phyloP scores from a whole-genome alignment of 2,888 invertebrate species.

The Tenthredo amoena region DNA sequence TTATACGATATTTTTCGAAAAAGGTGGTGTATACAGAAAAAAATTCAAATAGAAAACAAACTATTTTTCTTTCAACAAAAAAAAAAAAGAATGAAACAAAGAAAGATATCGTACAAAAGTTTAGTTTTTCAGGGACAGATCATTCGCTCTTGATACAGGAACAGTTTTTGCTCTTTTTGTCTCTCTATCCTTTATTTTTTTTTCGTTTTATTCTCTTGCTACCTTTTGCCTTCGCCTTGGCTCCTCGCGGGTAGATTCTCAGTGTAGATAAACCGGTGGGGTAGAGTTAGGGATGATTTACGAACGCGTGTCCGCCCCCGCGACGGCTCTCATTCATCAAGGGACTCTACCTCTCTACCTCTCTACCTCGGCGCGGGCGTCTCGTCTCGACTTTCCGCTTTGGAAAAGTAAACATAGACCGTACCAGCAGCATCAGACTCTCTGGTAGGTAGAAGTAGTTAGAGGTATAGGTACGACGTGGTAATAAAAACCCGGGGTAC shows the following conservation, averaged over 20 bases:
- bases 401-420: constrained; percentile 47
- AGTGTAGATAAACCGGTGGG: constrained; percentile 8
- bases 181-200: background rate
- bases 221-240: background rate
- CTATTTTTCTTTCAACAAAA: background rate
- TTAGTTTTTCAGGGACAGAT: background rate
- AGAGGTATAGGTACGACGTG: background rate
- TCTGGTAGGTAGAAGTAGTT: background rate
- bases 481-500: constrained; percentile 36
- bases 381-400: constrained; percentile 33
- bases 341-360: constrained; percentile 28
- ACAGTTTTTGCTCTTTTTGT: background rate
- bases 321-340: constrained; percentile 51
- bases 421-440: constrained; percentile 6
- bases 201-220: background rate
- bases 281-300: constrained; percentile 46
- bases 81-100: background rate
- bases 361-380: no score
- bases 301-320: constrained; percentile 51
- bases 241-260: background rate
- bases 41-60: no score
- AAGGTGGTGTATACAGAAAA: no score
- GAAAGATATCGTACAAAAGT: background rate
- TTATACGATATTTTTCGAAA: no score
- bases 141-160: background rate